These are phyloP conservation scores for Pachypsylla venusta DNA, from an alignment of 1,140 invertebrate species.

Conservation along the genomic window DNA sequence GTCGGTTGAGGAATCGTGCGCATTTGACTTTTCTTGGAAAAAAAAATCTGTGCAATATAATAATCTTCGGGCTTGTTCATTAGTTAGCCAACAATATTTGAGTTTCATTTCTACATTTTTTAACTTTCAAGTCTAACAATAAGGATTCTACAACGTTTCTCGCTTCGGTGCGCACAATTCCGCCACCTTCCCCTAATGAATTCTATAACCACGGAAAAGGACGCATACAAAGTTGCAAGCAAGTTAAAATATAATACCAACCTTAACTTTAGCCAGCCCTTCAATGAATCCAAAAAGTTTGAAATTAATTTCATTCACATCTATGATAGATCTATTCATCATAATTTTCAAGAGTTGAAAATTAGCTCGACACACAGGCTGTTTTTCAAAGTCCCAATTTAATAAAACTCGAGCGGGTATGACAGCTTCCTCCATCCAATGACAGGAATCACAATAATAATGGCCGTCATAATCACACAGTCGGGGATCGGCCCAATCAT, in stretches of 20 bases:
- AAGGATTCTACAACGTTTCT: too few species aligned
- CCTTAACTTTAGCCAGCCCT: slow-evolving; percentile 62
- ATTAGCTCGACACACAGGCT: slow-evolving; percentile 51
- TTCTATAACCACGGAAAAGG: too few species aligned
- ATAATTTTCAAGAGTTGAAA: slow-evolving; percentile 52
- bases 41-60: too few species aligned
- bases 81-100: too few species aligned
- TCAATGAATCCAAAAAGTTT: slow-evolving; percentile 72
- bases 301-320: slow-evolving; percentile 64
- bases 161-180: too few species aligned
- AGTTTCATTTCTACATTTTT: too few species aligned
- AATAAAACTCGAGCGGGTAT: slow-evolving; percentile 79
- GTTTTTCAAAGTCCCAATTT: slow-evolving; percentile 85
- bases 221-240: too few species aligned
- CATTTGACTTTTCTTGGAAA: too few species aligned
- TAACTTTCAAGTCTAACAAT: too few species aligned
- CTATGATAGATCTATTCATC: slow-evolving; percentile 56
- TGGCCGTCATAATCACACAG: slow-evolving; percentile 78
- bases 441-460: slow-evolving; percentile 82
- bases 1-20: too few species aligned
- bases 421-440: slow-evolving; percentile 64
- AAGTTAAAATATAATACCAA: slow-evolving; percentile 26
- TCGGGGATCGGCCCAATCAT: slow-evolving; percentile 45
- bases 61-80: too few species aligned
- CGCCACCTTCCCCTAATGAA: too few species aligned